Evolutionary conservation across 1,140 invertebrate species (phyloP).

Genomic region (Drosophila repleta): DNA sequence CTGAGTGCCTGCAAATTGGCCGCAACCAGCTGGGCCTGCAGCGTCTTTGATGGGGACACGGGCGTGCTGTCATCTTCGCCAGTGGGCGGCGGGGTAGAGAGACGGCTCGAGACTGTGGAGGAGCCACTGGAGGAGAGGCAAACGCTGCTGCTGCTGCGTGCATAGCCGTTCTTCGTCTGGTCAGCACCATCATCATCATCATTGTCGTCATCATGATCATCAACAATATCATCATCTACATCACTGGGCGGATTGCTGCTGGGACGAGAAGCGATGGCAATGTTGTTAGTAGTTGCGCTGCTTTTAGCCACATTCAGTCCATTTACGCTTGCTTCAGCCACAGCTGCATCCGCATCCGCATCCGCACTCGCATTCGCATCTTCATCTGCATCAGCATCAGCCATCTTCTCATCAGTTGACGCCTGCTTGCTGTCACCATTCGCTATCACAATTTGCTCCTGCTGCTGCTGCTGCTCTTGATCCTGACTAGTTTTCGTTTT

Average conservation of each 20-base stretch:
- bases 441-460: conserved; percentile 72
- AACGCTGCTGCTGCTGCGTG: conserved; percentile 41
- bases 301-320: conserved; percentile 56
- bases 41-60: conserved; percentile 69
- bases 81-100: conserved; percentile 78
- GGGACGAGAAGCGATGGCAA: conserved; percentile 71
- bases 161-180: conserved; percentile 37
- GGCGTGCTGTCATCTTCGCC: conserved; percentile 79
- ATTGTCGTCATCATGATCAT: conserved; percentile 45
- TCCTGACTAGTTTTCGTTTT: conserved; percentile 77
- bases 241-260: conserved; percentile 74
- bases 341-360: conserved; percentile 6
- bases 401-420: conserved; percentile 49
- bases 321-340: conserved; percentile 64
- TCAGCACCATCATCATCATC: conserved; percentile 35
- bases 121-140: conserved; percentile 50
- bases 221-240: conserved; percentile 47
- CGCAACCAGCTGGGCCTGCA: conserved; percentile 67
- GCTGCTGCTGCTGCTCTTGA: conserved; percentile 39
- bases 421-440: conserved; percentile 60
- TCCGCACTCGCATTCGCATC: conserved; percentile 7
- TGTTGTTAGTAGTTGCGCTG: conserved; percentile 69
- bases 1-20: conserved; percentile 66
- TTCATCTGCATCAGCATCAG: conserved; percentile 11
- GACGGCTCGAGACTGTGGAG: conserved; percentile 68